Conservation (phyloP, 2,113 vertebrate species). For the Rhineura floridana region DNA sequence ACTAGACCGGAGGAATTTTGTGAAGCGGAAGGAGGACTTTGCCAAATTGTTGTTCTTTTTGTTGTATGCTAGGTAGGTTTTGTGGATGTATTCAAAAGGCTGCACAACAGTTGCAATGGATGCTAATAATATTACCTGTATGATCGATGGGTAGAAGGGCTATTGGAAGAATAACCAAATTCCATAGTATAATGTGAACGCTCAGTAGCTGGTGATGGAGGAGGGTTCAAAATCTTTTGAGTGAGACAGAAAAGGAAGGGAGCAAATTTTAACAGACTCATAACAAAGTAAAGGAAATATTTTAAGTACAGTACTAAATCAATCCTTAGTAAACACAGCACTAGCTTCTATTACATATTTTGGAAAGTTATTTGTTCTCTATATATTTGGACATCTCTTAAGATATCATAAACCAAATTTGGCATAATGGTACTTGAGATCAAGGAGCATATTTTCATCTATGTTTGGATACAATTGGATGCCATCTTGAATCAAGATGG, state of each 20-base stretch:
- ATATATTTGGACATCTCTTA: no score
- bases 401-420: no score
- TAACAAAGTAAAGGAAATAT: slow-evolving; percentile 14
- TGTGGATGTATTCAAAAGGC: neutral
- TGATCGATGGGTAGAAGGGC: slow-evolving; percentile 96
- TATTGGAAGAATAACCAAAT: slow-evolving; percentile 97
- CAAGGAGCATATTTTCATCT: no score
- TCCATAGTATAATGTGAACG: slow-evolving; percentile 97
- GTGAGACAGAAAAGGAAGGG: neutral
- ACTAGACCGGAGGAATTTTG: neutral
- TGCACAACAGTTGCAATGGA: neutral
- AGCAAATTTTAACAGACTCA: neutral
- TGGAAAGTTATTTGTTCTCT: no score
- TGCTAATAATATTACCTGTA: slow-evolving; percentile 85
- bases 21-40: neutral
- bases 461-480: no score
- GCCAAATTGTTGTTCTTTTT: neutral
- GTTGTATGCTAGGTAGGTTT: slow-evolving; percentile 24
- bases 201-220: slow-evolving; percentile 95
- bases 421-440: no score
- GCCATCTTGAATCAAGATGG: no score
- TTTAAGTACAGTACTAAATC: neutral
- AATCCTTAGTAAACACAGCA: neutral
- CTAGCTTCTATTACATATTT: neutral
- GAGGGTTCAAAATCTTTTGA: slow-evolving; percentile 93